These are phyloP conservation scores for Rhimphoctona megacephalus DNA, from an alignment of 2,888 invertebrate genomes.

Conservation along the genomic window DNA sequence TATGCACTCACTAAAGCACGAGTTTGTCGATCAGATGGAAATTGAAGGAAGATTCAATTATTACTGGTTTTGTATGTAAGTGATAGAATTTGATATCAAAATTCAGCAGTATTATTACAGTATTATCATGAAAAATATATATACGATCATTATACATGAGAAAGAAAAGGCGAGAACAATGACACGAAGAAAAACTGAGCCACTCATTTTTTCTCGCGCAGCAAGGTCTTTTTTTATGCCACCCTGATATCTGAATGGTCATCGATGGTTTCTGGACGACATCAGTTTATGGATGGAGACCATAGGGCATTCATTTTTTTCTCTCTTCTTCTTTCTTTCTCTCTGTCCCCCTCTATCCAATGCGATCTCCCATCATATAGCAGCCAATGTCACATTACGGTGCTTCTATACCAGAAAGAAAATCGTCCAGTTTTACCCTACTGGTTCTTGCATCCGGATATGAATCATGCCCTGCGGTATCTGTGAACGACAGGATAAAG, in stretches of 20 bases:
- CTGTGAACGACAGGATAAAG: conserved; percentile 76
- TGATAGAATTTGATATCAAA: background rate
- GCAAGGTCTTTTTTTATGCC: conserved; percentile 43
- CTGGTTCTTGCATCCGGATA: conserved; percentile 67
- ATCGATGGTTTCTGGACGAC: conserved; percentile 65
- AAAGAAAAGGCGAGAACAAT: conserved; percentile 44
- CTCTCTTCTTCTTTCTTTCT: conserved; percentile 19
- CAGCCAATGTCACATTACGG: conserved; percentile 40
- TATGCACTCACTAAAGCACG: background rate
- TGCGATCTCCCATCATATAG: conserved; percentile 17
- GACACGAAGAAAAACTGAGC: conserved; percentile 32
- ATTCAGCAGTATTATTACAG: background rate
- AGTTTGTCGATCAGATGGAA: conserved; percentile 7
- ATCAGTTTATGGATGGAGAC: conserved; percentile 43
- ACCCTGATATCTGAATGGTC: conserved; percentile 64
- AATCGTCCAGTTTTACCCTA: conserved; percentile 61
- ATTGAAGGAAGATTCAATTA: background rate
- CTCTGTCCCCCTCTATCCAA: conserved; percentile 18
- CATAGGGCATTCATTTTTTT: conserved; percentile 41
- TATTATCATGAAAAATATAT: background rate
- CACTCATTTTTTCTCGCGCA: conserved; percentile 41
- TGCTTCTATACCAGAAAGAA: conserved; percentile 52
- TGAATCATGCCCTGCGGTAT: conserved; percentile 76
- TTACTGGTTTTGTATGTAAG: background rate
- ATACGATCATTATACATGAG: conserved; percentile 20